These are phyloP conservation scores for Empis livida DNA, from an alignment of 2,888 invertebrate genomes.

Conservation along the genomic window DNA sequence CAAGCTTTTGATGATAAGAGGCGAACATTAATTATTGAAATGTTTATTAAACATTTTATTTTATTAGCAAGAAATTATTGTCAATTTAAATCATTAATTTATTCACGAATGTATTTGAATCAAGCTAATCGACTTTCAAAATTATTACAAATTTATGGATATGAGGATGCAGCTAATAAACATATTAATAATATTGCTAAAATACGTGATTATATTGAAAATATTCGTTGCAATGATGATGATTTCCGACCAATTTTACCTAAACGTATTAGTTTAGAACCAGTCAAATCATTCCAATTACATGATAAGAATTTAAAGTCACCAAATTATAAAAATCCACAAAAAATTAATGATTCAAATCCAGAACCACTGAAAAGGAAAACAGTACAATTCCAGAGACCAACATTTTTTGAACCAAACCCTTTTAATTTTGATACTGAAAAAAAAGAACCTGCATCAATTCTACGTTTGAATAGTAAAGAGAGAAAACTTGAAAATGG, in stretches of 20 bases:
- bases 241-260: conserved; percentile 20
- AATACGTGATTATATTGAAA: conserved; percentile 27
- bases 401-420: neutral
- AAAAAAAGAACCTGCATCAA: neutral
- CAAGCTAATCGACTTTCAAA: conserved; percentile 54
- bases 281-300: conserved; percentile 11
- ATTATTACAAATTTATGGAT: conserved; percentile 44
- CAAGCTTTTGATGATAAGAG: conserved; percentile 43
- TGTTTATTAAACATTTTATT: conserved; percentile 59
- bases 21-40: conserved; percentile 49
- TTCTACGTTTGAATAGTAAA: neutral
- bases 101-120: conserved; percentile 53
- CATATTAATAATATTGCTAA: conserved; percentile 43
- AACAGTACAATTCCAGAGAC: neutral
- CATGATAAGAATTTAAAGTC: neutral
- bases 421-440: neutral
- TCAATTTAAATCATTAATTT: conserved; percentile 44
- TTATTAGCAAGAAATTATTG: conserved; percentile 53
- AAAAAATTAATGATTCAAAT: neutral
- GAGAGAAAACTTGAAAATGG: neutral
- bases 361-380: neutral
- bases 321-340: neutral
- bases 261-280: conserved; percentile 20
- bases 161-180: conserved; percentile 41
- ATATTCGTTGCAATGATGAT: conserved; percentile 8